Conservation (phyloP, 2,888 invertebrate genomes). For the Mesorhabditis spiculigera region DNA sequence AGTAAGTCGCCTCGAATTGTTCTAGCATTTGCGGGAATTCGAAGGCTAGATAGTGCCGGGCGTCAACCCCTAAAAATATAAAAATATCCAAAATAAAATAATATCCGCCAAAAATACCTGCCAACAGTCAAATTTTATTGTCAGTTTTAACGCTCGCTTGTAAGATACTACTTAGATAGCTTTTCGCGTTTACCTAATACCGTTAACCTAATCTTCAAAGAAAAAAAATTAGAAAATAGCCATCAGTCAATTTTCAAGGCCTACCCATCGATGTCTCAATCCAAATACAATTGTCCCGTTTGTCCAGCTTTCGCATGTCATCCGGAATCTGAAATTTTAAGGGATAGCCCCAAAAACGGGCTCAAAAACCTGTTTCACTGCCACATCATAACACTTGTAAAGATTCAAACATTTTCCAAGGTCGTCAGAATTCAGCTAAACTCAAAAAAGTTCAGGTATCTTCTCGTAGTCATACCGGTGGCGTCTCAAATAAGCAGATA, state of each 20-base stretch:
- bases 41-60: conserved; percentile 76
- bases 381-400: conserved; percentile 57
- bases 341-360: background rate
- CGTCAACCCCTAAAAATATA: background rate
- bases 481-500: conserved; percentile 85
- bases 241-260: background rate
- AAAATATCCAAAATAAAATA: too few relatives aligned
- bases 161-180: too few relatives aligned
- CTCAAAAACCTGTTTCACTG: conserved; percentile 40
- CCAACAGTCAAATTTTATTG: background rate
- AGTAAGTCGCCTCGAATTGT: conserved; percentile 91
- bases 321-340: conserved; percentile 23
- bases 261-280: conserved; percentile 30
- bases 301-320: conserved; percentile 33
- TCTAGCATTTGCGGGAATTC: conserved; percentile 85
- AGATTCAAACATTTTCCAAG: conserved; percentile 52
- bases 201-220: too few relatives aligned
- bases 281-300: conserved; percentile 37
- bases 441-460: conserved; percentile 5
- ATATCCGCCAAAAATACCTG: background rate
- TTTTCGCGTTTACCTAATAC: too few relatives aligned
- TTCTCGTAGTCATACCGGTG: conserved; percentile 71
- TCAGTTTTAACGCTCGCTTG: too few relatives aligned
- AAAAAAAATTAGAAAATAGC: background rate
- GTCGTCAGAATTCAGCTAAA: conserved; percentile 55